phyloP scores from a whole-genome alignment of 2,888 invertebrate genomes.

The Hedya salicella region DNA sequence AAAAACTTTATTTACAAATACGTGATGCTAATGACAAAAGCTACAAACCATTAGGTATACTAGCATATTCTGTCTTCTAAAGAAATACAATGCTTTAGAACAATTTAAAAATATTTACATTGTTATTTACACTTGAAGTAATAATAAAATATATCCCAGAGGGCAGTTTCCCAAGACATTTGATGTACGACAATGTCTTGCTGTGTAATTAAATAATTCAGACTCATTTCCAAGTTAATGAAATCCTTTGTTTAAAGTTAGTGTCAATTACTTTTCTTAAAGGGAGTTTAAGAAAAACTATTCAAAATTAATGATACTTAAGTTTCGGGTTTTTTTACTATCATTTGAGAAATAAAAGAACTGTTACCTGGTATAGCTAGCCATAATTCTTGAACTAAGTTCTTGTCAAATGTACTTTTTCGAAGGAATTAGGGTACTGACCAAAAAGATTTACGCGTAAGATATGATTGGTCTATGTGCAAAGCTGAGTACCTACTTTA shows the following conservation, averaged over 20 bases:
- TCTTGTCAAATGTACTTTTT: no score
- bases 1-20: no score
- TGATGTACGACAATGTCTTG: neutral
- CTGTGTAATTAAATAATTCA: slow-evolving; percentile 10
- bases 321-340: neutral
- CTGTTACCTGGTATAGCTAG: neutral
- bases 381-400: no score
- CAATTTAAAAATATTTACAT: no score
- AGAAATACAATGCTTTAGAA: no score
- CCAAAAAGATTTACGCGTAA: no score
- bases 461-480: no score
- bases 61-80: no score
- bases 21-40: no score
- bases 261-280: slow-evolving; percentile 19
- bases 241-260: slow-evolving; percentile 22
- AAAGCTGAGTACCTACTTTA: no score
- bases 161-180: slow-evolving; percentile 3
- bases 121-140: neutral
- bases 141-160: neutral
- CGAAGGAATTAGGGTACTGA: no score
- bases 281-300: slow-evolving; percentile 12
- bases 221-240: slow-evolving; percentile 13
- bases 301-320: neutral
- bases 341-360: neutral
- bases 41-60: no score